Percentiles rank a stretch among this genome's conserved stretches.
phyloP scores from a whole-genome alignment of 1,140 invertebrate species.

The Drosophila asahinai region DNA sequence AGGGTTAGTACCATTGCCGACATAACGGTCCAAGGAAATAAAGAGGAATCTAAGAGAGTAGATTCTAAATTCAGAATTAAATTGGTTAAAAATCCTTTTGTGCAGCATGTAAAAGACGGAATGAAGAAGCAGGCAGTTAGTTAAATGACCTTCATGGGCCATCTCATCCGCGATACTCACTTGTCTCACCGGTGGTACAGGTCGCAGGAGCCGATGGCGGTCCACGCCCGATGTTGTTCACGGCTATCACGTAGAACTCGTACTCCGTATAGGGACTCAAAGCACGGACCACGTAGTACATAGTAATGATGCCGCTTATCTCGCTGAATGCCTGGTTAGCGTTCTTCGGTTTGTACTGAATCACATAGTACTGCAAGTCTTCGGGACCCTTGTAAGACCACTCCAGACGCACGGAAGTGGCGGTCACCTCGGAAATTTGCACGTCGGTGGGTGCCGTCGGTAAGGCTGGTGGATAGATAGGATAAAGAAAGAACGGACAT shows the following conservation, averaged over 20 bases:
- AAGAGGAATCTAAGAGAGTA: conserved; percentile 39
- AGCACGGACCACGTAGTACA: conserved; percentile 95
- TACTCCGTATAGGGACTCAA: conserved; percentile 98
- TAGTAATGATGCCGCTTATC: conserved; percentile 96
- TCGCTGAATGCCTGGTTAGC: conserved; percentile 93
- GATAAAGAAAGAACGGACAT: too few species aligned
- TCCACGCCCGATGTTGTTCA: conserved; percentile 96
- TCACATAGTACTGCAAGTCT: conserved; percentile 96
- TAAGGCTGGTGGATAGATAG: conserved; percentile 86
- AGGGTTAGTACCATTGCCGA: conserved; percentile 54
- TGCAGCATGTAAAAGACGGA: conserved; percentile 35
- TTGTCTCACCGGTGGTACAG: conserved; percentile 98
- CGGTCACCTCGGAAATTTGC: conserved; percentile 95
- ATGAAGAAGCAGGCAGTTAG: conserved; percentile 35
- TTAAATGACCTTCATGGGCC: conserved; percentile 31
- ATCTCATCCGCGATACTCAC: conserved; percentile 87
- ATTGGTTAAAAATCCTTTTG: conserved; percentile 67
- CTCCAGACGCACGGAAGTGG: conserved; percentile 94
- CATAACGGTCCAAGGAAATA: conserved; percentile 40
- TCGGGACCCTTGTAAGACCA: conserved; percentile 95
- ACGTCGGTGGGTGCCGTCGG: conserved; percentile 95
- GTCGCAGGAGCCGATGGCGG: conserved; percentile 93
- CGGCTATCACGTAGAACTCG: conserved; percentile 97
- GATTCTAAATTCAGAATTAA: conserved; percentile 45
- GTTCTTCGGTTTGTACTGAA: conserved; percentile 97